Evolutionary conservation across 2,113 vertebrate genomes (phyloP), one percentile per base, ranked within the genome.

Genomic region (Thinocorus orbignyianus): DNA sequence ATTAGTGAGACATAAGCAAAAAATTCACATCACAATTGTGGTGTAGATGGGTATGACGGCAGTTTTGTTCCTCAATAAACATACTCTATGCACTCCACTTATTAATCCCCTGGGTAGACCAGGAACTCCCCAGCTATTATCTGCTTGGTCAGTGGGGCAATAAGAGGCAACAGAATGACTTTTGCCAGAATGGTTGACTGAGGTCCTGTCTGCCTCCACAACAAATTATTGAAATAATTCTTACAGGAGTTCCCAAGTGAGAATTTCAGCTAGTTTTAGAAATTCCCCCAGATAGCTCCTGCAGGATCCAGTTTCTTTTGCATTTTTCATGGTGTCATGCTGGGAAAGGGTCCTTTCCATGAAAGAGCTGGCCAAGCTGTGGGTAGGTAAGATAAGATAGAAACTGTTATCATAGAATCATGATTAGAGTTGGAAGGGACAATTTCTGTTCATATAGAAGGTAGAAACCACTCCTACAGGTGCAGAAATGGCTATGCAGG

Each of bases 41-140:
- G 4, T 41, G 9, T 14, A 35, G 31, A 6, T 66, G 33, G 25
- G 6, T 42, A 15, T 57, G 13, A 37, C 1, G 5, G 42, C 41
- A 68, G 24, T 4, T 2, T 10, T 37, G 16, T 37, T 35, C 9
- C 46, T 33, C 39, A 20, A 0, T 23, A 10, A 18, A n/a, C 14
- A n/a, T 2, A 18, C 42, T 39, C 60, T 28, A 11, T 31, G 17
- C 16, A 11, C 19, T 48, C 17, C 19, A 10, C 17, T 22, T 13
- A 8, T 46, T 44, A 23, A 11, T 74, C 41, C 28, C 23, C n/a
- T 60, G 17, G 10, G 17, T 4, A 64, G n/a, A 31, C 6, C 28
- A 73, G 26, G 49, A 73, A 25, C 18, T 19, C 1, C 26, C 4
- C 18, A 57, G 0, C 17, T 57, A 35, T 30, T 48, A 17, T n/a